These are phyloP conservation scores for Drosophila sp. DNA, from an alignment of 1,140 invertebrate species.

Conservation along the genomic window DNA sequence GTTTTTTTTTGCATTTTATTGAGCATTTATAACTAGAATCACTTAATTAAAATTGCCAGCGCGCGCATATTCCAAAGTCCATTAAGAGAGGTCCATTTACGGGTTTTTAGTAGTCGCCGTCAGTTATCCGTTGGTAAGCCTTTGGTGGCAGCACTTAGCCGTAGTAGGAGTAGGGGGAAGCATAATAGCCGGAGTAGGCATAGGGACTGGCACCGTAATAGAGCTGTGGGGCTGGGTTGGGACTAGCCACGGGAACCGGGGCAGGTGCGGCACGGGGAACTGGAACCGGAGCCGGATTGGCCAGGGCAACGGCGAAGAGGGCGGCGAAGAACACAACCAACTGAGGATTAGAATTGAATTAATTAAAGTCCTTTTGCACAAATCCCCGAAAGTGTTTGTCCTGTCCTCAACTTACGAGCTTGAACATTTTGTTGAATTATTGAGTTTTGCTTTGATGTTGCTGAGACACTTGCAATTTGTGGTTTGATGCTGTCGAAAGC, in stretches of 20 bases:
- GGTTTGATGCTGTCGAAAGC: constrained; percentile 59
- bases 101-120: constrained; percentile 10
- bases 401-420: constrained; percentile 64
- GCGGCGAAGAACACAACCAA: constrained; percentile 72
- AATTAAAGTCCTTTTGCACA: constrained; percentile 11
- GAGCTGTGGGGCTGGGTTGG: constrained; percentile 71
- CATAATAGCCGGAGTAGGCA: constrained; percentile 69
- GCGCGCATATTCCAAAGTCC: constrained; percentile 48
- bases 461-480: constrained; percentile 56
- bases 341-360: constrained; percentile 26
- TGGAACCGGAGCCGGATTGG: constrained; percentile 57
- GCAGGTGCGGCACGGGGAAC: constrained; percentile 59
- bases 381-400: constrained; percentile 5
- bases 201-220: constrained; percentile 72
- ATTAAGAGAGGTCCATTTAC: constrained; percentile 48
- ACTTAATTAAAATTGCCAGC: constrained; percentile 65
- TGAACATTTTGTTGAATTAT: constrained; percentile 73
- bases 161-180: constrained; percentile 74
- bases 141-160: constrained; percentile 44
- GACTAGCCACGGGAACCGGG: constrained; percentile 63
- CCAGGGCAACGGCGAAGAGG: constrained; percentile 68
- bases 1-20: constrained; percentile 53
- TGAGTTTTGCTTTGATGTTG: constrained; percentile 47
- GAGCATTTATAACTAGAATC: constrained; percentile 61
- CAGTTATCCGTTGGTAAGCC: constrained; percentile 34